A percentile compares a stretch with the other conserved stretches of the same genome.
phyloP scores from a whole-genome alignment of 2,888 invertebrate species.

The Diplazon laetatorius region DNA sequence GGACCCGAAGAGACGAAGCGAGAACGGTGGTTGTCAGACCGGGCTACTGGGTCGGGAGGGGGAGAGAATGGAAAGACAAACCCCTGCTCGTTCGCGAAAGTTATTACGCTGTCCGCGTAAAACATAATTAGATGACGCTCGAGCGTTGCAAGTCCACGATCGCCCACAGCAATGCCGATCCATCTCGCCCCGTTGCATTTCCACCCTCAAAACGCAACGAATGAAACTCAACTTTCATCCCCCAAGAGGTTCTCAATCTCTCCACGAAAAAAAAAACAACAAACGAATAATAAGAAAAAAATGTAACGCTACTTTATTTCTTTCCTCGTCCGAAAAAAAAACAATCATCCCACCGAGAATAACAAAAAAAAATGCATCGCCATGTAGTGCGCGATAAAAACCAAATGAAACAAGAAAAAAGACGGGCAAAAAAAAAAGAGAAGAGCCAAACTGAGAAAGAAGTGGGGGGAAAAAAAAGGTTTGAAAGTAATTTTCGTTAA shows the following conservation, averaged over 20 bases:
- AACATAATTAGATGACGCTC: slow-evolving; percentile 74
- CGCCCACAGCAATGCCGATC: too few species aligned
- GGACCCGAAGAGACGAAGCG: too few species aligned
- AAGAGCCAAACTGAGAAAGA: neutral
- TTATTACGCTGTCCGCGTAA: slow-evolving; percentile 72
- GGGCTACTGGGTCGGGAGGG: neutral
- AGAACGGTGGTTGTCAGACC: too few species aligned
- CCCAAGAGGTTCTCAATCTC: slow-evolving; percentile 35
- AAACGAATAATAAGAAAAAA: too few species aligned
- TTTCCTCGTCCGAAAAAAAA: too few species aligned
- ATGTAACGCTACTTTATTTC: too few species aligned
- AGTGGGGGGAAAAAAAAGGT: slow-evolving; percentile 7
- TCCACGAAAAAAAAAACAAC: neutral
- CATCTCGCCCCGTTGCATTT: too few species aligned
- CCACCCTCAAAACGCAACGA: too few species aligned
- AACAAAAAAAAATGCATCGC: too few species aligned
- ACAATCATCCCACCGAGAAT: too few species aligned
- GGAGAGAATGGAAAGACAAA: slow-evolving; percentile 6
- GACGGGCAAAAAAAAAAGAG: too few species aligned
- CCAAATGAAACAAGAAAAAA: neutral
- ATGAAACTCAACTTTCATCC: too few species aligned
- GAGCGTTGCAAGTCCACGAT: slow-evolving; percentile 48
- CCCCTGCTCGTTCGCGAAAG: slow-evolving; percentile 65
- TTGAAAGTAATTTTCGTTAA: slow-evolving; percentile 35
- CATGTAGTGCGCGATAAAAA: slow-evolving; percentile 1